Base-by-base conservation (phyloP, 2,888 invertebrate species). In the Lasioglossum marginatum region DNA sequence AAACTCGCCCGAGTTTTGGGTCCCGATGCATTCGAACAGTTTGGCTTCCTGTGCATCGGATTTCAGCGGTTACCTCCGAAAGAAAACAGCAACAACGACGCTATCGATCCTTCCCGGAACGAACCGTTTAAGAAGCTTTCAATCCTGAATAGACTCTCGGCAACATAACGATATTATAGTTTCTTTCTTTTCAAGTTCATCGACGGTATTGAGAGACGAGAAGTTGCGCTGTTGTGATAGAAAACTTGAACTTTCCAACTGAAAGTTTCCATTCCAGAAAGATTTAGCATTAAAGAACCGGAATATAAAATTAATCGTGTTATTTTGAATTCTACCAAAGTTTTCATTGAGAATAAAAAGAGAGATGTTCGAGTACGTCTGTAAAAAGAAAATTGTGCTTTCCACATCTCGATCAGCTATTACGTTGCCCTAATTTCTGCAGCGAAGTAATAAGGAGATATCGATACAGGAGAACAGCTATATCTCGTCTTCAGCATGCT, bases 81-180 rank as follows among this genome's bases (percentile, higher is more conserved):
- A 74, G 48, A 73, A 79, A 85, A 34, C 43, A n/a, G 23, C 16
- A 75, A 76, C 60, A 78, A 78, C 60, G 48, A 57, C 52, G 43
- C 45, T 68, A 86, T 86, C 81, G 81, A 86, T 78, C 60, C 63
- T 34, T 37, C 10, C 40, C n/a, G 60, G 60, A 60, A 76, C 48
- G 60, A 14, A 52, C 40, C 68, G 74, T 66, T 80, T 48, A 68
- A 76, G 71, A 68, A 78, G 45, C 78, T 85, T 75, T 76, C 57
- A 77, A 76, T 74, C 16, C 37, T 80, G 77, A 77, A 75, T 31
- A 27, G 31, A 60, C 52, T 27, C 8, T 0, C 19, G 16, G 40
- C 43, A n/a, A 34, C 45, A 68, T 45, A 31, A 70, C 60, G 16
- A 27, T 43, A 23, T 23, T 14, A 6, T 52, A 34, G 57, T 57